phyloP scores from a whole-genome alignment of 2,797 vertebrate genomes.

The Phrynocephalus vlangalii region DNA sequence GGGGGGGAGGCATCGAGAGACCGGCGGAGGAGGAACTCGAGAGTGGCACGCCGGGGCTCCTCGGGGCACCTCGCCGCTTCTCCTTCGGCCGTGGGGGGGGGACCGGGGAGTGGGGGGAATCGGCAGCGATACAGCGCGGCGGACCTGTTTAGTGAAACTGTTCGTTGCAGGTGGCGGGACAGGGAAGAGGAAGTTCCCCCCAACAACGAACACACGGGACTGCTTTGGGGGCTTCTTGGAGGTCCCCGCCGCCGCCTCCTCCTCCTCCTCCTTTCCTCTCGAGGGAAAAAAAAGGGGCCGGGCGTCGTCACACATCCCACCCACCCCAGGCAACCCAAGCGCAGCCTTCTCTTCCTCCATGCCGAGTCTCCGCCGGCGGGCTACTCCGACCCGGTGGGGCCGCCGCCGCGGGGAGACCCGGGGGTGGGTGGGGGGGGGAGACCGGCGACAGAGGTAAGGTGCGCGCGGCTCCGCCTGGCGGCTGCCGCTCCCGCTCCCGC shows the following conservation, averaged over 20 bases:
- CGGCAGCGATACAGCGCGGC: not conserved
- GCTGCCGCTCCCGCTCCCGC: not conserved
- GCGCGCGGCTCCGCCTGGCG: constrained; percentile 30
- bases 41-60: not conserved
- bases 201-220: not conserved
- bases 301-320: not conserved
- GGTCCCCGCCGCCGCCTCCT: not conserved
- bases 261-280: too few relatives aligned
- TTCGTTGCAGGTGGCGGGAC: not conserved
- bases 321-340: not conserved
- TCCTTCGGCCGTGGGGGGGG: not conserved
- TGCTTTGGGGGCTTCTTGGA: not conserved
- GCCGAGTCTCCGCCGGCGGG: not conserved
- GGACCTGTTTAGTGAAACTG: not conserved
- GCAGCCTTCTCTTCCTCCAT: too few relatives aligned
- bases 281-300: not conserved
- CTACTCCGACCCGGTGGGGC: not conserved
- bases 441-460: not conserved
- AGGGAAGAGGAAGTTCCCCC: not conserved
- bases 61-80: not conserved
- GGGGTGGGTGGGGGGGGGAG: not conserved
- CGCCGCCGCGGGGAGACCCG: not conserved
- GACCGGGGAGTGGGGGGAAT: not conserved
- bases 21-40: not conserved
- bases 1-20: not conserved